A percentile compares a stretch with the other conserved stretches of the same genome.
phyloP scores from a whole-genome alignment of 2,888 invertebrate species.

The Nymphalis polychloros region DNA sequence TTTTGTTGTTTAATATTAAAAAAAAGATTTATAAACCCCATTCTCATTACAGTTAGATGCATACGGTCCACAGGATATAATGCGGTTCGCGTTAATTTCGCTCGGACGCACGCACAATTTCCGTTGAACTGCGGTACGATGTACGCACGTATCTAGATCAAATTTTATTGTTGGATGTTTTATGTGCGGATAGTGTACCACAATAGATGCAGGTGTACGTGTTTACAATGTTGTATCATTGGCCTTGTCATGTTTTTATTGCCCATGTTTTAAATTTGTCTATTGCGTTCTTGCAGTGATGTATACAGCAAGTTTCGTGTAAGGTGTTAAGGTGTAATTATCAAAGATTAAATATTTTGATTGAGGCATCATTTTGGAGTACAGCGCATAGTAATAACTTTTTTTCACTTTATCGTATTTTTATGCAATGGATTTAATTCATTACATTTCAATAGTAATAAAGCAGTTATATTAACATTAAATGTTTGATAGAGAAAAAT shows the following conservation, averaged over 20 bases:
- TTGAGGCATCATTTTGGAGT: too few species aligned
- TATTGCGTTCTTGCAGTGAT: slow-evolving; percentile 1
- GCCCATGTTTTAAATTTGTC: not conserved
- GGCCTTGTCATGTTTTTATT: slow-evolving; percentile 9
- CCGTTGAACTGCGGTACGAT: slow-evolving; percentile 47
- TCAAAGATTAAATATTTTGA: too few species aligned
- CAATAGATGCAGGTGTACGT: slow-evolving; percentile 34
- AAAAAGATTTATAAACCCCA: slow-evolving; percentile 7
- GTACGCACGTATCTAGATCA: slow-evolving; percentile 34
- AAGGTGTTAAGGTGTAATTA: too few species aligned
- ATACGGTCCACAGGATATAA: slow-evolving; percentile 56
- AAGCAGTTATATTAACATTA: too few species aligned
- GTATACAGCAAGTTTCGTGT: not conserved
- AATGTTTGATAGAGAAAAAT: too few species aligned
- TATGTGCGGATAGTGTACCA: slow-evolving; percentile 23
- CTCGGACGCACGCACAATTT: slow-evolving; percentile 52
- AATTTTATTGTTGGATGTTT: slow-evolving; percentile 26
- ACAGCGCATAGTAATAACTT: too few species aligned
- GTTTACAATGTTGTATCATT: slow-evolving; percentile 19
- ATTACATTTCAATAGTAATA: too few species aligned
- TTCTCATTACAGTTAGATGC: slow-evolving; percentile 48
- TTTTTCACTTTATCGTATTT: too few species aligned
- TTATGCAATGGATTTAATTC: too few species aligned
- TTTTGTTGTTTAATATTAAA: not conserved
- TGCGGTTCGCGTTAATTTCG: slow-evolving; percentile 59